Conservation (phyloP, 2,113 vertebrate genomes). For the Orthonyx spaldingii region DNA sequence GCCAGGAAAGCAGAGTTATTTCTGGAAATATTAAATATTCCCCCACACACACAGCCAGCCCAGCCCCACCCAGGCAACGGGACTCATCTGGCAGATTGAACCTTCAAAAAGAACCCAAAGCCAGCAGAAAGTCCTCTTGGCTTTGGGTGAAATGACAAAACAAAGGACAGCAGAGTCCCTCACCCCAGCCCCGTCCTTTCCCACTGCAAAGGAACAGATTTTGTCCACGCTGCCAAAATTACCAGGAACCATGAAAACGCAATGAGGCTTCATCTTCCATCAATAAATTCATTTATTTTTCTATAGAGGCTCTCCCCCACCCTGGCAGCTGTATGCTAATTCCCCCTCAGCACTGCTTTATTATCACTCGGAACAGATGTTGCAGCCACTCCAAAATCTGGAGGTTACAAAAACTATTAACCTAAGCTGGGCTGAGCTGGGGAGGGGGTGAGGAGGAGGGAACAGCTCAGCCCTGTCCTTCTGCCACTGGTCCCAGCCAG, state of each 20-base stretch:
- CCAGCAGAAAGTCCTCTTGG: background rate
- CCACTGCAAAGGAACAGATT: background rate
- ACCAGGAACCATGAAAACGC: conserved; percentile 8
- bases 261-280: conserved; percentile 20
- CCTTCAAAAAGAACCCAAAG: background rate
- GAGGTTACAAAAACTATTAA: conserved; percentile 60
- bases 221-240: conserved; percentile 2
- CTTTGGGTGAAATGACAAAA: background rate
- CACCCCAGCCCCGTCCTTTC: background rate
- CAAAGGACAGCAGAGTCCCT: background rate
- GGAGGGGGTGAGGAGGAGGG: background rate
- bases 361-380: conserved; percentile 59
- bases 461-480: background rate
- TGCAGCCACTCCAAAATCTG: conserved; percentile 7
- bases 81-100: background rate
- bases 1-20: background rate
- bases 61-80: background rate
- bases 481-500: background rate
- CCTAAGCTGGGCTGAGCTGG: background rate
- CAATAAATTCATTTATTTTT: background rate
- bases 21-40: background rate
- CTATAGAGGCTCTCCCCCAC: background rate
- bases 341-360: conserved; percentile 8
- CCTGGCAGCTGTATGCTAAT: conserved; percentile 58
- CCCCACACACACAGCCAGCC: background rate